phyloP scores from a whole-genome alignment of 1,140 invertebrate genomes.

The Bombus huntii region DNA sequence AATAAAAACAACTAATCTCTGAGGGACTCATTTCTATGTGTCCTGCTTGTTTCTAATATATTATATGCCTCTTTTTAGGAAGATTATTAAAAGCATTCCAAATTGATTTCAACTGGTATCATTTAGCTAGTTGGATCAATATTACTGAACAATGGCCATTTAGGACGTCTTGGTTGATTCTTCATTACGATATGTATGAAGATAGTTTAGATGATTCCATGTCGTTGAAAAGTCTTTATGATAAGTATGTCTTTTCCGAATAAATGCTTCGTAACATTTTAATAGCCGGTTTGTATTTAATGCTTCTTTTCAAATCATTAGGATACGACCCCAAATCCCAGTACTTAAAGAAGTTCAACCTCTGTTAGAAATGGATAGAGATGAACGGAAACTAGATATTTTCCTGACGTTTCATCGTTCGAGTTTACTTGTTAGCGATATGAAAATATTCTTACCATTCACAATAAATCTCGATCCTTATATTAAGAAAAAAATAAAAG shows the following conservation, averaged over 20 bases:
- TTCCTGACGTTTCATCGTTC: slow-evolving; percentile 94
- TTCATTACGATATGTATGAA: slow-evolving; percentile 95
- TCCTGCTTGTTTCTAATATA: slow-evolving; percentile 21
- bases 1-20: slow-evolving; percentile 29
- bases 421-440: slow-evolving; percentile 91
- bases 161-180: slow-evolving; percentile 97
- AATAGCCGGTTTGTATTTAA: slow-evolving; percentile 66
- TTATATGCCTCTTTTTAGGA: slow-evolving; percentile 83
- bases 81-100: slow-evolving; percentile 98
- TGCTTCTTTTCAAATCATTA: slow-evolving; percentile 71
- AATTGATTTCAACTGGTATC: slow-evolving; percentile 99
- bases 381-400: slow-evolving; percentile 96
- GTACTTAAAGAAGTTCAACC: slow-evolving; percentile 94
- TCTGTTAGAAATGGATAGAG: slow-evolving; percentile 94
- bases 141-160: slow-evolving; percentile 99
- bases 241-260: slow-evolving; percentile 87
- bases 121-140: slow-evolving; percentile 98
- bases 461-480: slow-evolving; percentile 98
- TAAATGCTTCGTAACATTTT: slow-evolving; percentile 71
- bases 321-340: slow-evolving; percentile 91
- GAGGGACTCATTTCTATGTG: background rate
- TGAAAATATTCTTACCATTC: slow-evolving; percentile 97
- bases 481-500: slow-evolving; percentile 96
- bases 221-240: slow-evolving; percentile 94
- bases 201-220: slow-evolving; percentile 93